Evolutionary conservation across 2,888 invertebrate species (phyloP).

Genomic region (Drosophila histrio): DNA sequence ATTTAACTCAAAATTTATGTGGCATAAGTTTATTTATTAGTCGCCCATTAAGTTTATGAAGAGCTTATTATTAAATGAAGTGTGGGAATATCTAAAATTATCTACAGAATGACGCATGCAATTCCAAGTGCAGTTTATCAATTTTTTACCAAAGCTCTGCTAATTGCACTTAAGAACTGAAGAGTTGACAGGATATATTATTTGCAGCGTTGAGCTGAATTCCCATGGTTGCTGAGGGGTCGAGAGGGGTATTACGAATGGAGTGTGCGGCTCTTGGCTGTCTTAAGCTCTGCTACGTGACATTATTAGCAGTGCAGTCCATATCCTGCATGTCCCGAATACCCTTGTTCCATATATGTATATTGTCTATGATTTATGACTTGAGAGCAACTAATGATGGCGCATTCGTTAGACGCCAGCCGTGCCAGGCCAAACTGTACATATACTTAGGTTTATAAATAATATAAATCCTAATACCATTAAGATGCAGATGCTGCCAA

Average conservation of each 20-base stretch:
- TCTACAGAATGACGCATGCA: not conserved
- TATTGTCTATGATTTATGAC: constrained; percentile 67
- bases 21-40: not conserved
- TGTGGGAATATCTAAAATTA: not conserved
- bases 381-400: constrained; percentile 67
- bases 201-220: constrained; percentile 42
- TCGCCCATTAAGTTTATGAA: not conserved
- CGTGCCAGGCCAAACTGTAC: constrained; percentile 18
- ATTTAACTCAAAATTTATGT: not conserved
- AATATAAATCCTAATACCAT: constrained; percentile 4
- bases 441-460: constrained; percentile 9
- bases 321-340: constrained; percentile 30
- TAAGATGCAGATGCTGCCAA: constrained; percentile 45
- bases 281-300: constrained; percentile 74
- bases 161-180: constrained; percentile 31
- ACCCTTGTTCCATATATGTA: constrained; percentile 31
- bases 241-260: constrained; percentile 16
- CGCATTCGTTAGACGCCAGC: constrained; percentile 57
- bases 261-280: constrained; percentile 62
- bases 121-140: not conserved
- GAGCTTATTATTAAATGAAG: not conserved
- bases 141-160: constrained; percentile 11
- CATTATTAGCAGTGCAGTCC: constrained; percentile 73
- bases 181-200: constrained; percentile 34
- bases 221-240: constrained; percentile 10